phyloP scores from a whole-genome alignment of 2,113 vertebrate species.

The Sinocyclocheilus maitianheensis region DNA sequence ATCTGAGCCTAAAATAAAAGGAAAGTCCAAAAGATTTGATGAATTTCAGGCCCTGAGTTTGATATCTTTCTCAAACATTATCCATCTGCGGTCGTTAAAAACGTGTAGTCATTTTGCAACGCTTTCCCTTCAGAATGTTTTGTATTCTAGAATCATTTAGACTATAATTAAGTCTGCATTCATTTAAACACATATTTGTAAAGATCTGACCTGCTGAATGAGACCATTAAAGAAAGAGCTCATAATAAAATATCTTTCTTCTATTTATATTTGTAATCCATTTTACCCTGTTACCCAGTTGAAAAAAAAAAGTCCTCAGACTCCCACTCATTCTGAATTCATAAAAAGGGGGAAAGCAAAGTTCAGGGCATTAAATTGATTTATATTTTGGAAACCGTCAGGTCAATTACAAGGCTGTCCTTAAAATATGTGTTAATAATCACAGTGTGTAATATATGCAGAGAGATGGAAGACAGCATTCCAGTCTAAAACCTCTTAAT shows the following conservation, averaged over 20 bases:
- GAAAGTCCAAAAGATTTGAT: constrained; percentile 21
- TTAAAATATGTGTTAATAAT: constrained; percentile 67
- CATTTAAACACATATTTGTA: constrained; percentile 12
- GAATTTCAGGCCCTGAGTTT: constrained; percentile 26
- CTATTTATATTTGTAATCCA: constrained; percentile 3
- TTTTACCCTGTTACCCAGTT: constrained; percentile 19
- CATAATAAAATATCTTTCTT: neutral
- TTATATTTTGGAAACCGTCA: constrained; percentile 60
- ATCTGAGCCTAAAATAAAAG: constrained; percentile 26
- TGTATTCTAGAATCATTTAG: neutral
- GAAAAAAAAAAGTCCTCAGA: neutral
- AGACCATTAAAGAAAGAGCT: neutral
- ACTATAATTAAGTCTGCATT: constrained; percentile 6
- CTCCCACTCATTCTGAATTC: constrained; percentile 38
- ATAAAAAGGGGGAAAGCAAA: constrained; percentile 31
- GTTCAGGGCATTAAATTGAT: constrained; percentile 59
- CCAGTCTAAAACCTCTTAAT: constrained; percentile 63
- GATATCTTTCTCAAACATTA: constrained; percentile 31
- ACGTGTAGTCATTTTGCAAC: constrained; percentile 22
- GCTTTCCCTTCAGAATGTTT: neutral
- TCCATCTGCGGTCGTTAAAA: constrained; percentile 39
- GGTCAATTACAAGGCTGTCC: constrained; percentile 64
- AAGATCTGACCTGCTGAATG: constrained; percentile 3
- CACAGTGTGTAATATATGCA: constrained; percentile 60
- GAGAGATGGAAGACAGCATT: constrained; percentile 60